Percentiles rank a stretch among this genome's conserved stretches.
Evolutionary conservation across 2,113 vertebrate species (phyloP).

Genomic region (Ctenodactylus gundi): DNA sequence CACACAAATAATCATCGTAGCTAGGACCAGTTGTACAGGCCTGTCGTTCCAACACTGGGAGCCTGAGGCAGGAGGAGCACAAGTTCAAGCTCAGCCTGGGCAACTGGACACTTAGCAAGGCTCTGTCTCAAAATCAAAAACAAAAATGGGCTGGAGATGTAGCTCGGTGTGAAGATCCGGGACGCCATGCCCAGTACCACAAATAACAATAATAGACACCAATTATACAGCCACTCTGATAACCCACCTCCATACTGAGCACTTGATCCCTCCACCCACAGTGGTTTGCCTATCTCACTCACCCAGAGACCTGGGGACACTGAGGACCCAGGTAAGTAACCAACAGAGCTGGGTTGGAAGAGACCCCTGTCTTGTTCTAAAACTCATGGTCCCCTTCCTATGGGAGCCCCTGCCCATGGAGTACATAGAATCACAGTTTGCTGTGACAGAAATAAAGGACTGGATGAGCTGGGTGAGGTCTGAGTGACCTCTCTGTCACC

Average conservation of each 20-base stretch:
- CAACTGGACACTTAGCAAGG: too few species aligned
- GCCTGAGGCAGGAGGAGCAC: too few species aligned
- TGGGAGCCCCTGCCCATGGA: not conserved
- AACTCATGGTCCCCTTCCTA: not conserved
- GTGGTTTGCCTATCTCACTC: not conserved
- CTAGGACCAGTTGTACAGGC: too few species aligned
- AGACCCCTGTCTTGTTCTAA: not conserved
- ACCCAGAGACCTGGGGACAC: not conserved
- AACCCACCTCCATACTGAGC: not conserved
- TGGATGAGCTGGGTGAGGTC: not conserved
- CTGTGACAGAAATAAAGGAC: not conserved
- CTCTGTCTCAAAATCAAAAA: too few species aligned
- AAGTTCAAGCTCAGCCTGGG: too few species aligned
- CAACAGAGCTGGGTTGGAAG: not conserved
- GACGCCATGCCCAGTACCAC: too few species aligned
- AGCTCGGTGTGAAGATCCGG: too few species aligned
- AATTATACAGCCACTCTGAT: rapidly evolving
- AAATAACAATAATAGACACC: not conserved
- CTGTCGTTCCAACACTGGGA: too few species aligned
- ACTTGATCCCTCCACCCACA: not conserved
- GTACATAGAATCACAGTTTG: not conserved
- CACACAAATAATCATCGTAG: not conserved
- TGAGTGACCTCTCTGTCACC: not conserved
- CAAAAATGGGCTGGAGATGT: too few species aligned
- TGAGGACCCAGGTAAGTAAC: not conserved